Evolutionary conservation across 1,140 invertebrate genomes (phyloP), one percentile per base, ranked within the genome.

Genomic region (Copidosoma floridanum): DNA sequence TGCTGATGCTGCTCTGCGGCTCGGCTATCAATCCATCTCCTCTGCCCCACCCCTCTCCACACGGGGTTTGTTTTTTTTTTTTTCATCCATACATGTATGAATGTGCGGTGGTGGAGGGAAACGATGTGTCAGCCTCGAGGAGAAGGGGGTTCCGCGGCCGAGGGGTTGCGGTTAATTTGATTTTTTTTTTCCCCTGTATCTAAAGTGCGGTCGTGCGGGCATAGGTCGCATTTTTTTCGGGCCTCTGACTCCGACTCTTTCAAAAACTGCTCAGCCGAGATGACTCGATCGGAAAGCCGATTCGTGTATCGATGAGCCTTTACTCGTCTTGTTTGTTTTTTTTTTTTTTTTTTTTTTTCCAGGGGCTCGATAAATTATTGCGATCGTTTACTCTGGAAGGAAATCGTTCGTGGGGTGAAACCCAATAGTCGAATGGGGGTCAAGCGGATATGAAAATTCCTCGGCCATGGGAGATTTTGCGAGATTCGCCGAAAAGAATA

Each of bases 151-250:
- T 18, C 40, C 20, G 38, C 29, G 29, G n/a, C n/a, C n/a, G 43
- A 23, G 18, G 23, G 41, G 41, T 26, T 51, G 52, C 52, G 59
- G 59, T 61, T 56, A 61, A 61, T 61, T 61, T 56, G 26, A 61
- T 61, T 61, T 43, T n/a, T n/a, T n/a, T n/a, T n/a, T n/a, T n/a
- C 16, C 59, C 4, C 16, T 44, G 51, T 14, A 26, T 43, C 21
- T 41, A 14, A 12, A 12, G 18, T 16, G 32, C 35, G 23, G 1
- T 16, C 35, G 55, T 38, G 55, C 12, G 24, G 8, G 23, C 23
- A n/a, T n/a, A 3, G 14, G 27, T 47, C 47, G 40, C 37, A 52
- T 52, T 52, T 52, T n/a, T n/a, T 52, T 52, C 50, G 50, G 29
- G 40, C 40, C 40, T 52, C n/a, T n/a, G n/a, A n/a, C 46, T 27